Conservation (phyloP, 2,797 vertebrate genomes). For the Cercopithecus diana region DNA sequence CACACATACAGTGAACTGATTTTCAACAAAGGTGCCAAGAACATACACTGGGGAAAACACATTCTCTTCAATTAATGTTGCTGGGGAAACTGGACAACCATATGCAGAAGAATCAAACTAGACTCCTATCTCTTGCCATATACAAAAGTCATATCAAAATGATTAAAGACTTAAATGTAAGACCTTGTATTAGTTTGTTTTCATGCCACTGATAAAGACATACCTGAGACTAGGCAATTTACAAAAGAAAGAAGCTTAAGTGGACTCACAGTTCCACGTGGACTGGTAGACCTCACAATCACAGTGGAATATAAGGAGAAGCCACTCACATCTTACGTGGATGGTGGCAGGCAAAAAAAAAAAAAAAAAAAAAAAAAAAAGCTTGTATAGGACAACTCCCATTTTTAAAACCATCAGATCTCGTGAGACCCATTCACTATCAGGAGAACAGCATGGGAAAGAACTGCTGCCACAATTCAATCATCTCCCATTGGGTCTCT, state of each 20-base stretch:
- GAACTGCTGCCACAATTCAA: background rate
- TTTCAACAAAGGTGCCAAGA: too few relatives aligned
- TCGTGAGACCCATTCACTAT: background rate
- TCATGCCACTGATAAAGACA: background rate
- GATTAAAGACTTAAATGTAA: background rate
- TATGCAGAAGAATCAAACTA: background rate
- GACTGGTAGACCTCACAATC: background rate
- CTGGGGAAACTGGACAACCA: background rate
- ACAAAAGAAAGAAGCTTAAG: background rate
- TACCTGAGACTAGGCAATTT: background rate
- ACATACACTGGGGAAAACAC: too few relatives aligned
- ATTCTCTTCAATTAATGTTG: background rate
- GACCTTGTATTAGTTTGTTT: background rate
- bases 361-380: too few relatives aligned
- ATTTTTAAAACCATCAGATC: background rate
- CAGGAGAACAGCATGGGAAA: background rate
- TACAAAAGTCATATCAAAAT: background rate
- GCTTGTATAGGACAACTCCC: background rate
- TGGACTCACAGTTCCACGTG: background rate
- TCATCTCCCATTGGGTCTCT: background rate
- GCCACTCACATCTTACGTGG: background rate
- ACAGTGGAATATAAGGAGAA: background rate
- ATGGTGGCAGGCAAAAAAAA: background rate
- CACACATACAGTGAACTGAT: too few relatives aligned
- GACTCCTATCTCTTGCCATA: background rate